These are phyloP conservation scores for Anarsia innoxiella DNA, from an alignment of 2,888 invertebrate genomes.

Conservation along the genomic window DNA sequence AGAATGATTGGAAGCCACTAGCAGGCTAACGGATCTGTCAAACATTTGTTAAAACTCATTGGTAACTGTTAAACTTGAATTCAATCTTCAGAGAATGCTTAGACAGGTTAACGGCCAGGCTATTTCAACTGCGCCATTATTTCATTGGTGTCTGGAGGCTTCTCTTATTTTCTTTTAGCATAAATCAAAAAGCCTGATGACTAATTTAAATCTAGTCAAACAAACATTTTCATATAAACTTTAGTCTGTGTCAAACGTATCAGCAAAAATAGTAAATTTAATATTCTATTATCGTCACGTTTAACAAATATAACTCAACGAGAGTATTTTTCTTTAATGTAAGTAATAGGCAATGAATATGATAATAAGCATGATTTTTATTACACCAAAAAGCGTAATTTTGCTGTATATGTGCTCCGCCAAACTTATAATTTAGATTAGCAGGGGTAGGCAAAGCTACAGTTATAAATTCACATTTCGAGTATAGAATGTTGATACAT, in stretches of 20 bases:
- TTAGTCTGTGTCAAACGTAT: too few species aligned
- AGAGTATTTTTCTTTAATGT: too few species aligned
- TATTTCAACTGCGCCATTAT: not conserved
- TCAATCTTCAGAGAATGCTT: not conserved
- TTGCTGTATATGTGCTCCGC: not conserved
- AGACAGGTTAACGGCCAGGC: not conserved
- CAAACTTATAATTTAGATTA: not conserved
- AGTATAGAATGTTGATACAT: too few species aligned
- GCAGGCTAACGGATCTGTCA: slow-evolving; percentile 6
- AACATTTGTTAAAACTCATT: slow-evolving; percentile 6
- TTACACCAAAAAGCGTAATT: not conserved
- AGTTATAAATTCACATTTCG: slow-evolving; percentile 13
- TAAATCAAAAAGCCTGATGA: too few species aligned
- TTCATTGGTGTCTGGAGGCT: not conserved
- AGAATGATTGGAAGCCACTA: slow-evolving; percentile 3
- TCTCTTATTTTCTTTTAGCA: not conserved
- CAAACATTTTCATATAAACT: not conserved
- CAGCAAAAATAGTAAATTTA: too few species aligned
- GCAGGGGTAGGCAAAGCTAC: not conserved
- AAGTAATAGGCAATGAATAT: not conserved
- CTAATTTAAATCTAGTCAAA: not conserved
- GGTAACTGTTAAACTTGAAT: not conserved
- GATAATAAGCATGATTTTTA: not conserved
- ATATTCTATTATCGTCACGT: too few species aligned
- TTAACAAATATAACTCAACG: too few species aligned